Evolutionary conservation across 2,888 invertebrate species (phyloP).

Genomic region (Melipona bicolor): DNA sequence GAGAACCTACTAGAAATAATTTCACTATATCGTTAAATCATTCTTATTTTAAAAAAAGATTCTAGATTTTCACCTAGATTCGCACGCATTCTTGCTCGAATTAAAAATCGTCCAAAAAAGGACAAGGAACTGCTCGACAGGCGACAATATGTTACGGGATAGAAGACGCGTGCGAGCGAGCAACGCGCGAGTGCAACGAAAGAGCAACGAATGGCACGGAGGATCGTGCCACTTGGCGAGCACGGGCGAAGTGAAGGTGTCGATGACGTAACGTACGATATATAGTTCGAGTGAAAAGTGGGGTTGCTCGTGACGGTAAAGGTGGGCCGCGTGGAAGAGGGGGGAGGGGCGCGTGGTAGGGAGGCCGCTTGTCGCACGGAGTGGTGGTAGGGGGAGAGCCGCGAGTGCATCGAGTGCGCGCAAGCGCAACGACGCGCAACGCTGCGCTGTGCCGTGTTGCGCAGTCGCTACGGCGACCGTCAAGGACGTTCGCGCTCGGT

Average conservation of each 20-base stretch:
- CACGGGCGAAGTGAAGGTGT: conserved; percentile 69
- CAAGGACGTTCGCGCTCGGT: conserved; percentile 61
- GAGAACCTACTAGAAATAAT: no score
- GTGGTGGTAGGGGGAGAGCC: neutral
- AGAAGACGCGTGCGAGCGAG: neutral
- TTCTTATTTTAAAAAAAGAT: no score
- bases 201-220: conserved; percentile 61
- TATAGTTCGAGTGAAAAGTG: conserved; percentile 40
- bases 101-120: neutral
- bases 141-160: conserved; percentile 19
- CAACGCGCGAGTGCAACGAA: conserved; percentile 40
- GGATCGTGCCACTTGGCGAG: conserved; percentile 54
- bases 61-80: no score
- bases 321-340: conserved; percentile 20
- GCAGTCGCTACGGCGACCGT: conserved; percentile 63
- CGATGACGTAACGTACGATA: conserved; percentile 66
- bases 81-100: no score
- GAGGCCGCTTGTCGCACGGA: conserved; percentile 3
- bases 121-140: no score
- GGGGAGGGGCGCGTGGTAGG: conserved; percentile 7
- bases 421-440: conserved; percentile 61
- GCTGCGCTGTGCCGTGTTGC: conserved; percentile 47
- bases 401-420: conserved; percentile 44
- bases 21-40: no score
- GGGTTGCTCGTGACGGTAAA: conserved; percentile 52